These are phyloP conservation scores for Myotis lucifugus DNA, from an alignment of 2,113 vertebrate species.

Conservation along the genomic window DNA sequence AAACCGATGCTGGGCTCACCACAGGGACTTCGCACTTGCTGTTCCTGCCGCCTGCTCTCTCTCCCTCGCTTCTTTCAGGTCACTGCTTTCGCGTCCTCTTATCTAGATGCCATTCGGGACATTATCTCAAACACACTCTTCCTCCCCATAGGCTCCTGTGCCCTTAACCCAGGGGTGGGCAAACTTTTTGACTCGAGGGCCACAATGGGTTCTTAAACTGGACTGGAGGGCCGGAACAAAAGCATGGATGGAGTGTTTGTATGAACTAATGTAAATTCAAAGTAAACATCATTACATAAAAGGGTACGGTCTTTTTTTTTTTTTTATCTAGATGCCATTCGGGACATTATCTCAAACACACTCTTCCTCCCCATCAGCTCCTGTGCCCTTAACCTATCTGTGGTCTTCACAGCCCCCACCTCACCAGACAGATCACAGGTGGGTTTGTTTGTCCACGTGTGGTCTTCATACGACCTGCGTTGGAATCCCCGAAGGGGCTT, in stretches of 20 bases:
- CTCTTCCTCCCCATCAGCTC: neutral
- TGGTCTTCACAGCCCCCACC: neutral
- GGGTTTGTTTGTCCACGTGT: neutral
- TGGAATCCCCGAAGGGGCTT: accelerated
- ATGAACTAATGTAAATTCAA: too few relatives aligned
- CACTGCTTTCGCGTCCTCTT: neutral
- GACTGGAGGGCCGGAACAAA: too few relatives aligned
- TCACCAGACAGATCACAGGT: neutral
- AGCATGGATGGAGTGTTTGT: too few relatives aligned
- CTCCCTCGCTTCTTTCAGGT: neutral
- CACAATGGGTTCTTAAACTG: too few relatives aligned
- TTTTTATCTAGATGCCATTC: too few relatives aligned
- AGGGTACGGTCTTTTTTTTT: too few relatives aligned
- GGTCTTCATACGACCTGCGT: neutral
- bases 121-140: neutral
- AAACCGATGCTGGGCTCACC: neutral
- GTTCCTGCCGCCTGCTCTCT: neutral
- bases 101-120: neutral
- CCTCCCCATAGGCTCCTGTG: neutral
- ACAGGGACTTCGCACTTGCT: neutral
- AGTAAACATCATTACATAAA: too few relatives aligned
- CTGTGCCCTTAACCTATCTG: neutral
- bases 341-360: neutral
- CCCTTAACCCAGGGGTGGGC: too few relatives aligned
- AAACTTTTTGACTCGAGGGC: too few relatives aligned